phyloP scores from a whole-genome alignment of 1,140 invertebrate species.

The Penaeus japonicus region DNA sequence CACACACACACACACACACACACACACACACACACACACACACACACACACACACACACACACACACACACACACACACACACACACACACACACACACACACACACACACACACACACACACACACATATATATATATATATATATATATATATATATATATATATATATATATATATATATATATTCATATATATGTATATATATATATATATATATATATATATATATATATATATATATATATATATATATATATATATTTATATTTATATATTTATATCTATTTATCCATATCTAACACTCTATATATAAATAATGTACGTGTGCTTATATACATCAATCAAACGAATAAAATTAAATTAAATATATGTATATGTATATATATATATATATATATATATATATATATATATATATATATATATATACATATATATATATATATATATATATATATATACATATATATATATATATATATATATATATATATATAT shows the following conservation, averaged over 20 bases:
- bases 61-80: too few species aligned
- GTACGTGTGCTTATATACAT: not conserved
- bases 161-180: too few species aligned
- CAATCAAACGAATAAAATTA: not conserved
- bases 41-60: too few species aligned
- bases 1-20: too few species aligned
- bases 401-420: not conserved
- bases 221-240: too few species aligned
- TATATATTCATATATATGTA: too few species aligned
- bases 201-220: too few species aligned
- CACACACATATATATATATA: too few species aligned
- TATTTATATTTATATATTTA: not conserved
- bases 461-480: not conserved
- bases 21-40: too few species aligned
- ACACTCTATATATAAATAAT: not conserved
- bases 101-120: too few species aligned
- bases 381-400: not conserved
- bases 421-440: not conserved
- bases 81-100: too few species aligned
- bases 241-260: not conserved
- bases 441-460: not conserved
- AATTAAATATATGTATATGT: not conserved
- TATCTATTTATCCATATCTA: not conserved
- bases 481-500: not conserved
- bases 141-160: too few species aligned